Conservation (phyloP, 1,140 invertebrate species). For the Bombus vancouverensis region DNA sequence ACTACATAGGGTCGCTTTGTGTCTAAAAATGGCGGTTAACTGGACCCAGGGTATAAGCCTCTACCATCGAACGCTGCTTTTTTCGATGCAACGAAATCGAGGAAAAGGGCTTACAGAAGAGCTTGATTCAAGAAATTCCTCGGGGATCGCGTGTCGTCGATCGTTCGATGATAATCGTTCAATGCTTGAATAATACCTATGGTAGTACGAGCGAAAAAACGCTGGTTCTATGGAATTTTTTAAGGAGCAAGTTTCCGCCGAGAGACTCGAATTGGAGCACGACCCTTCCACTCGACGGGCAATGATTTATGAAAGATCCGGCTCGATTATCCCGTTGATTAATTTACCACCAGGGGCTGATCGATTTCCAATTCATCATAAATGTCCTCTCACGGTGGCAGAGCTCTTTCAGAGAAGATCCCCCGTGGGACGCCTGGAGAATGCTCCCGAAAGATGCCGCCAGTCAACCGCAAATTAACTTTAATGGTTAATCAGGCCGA, state of each 20-base stretch:
- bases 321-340: constrained; percentile 59
- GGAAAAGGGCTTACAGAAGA: neutral
- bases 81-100: constrained; percentile 54
- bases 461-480: constrained; percentile 56
- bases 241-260: constrained; percentile 7
- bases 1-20: constrained; percentile 39
- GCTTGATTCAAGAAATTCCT: constrained; percentile 59
- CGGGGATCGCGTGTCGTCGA: constrained; percentile 52
- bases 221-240: neutral
- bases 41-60: constrained; percentile 38
- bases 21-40: constrained; percentile 43
- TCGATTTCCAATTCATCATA: constrained; percentile 68
- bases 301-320: constrained; percentile 67
- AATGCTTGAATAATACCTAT: too few species aligned
- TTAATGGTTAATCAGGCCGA: constrained; percentile 68
- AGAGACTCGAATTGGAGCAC: constrained; percentile 39
- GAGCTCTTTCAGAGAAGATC: constrained; percentile 15
- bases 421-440: constrained; percentile 17
- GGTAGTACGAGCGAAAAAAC: neutral
- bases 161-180: neutral
- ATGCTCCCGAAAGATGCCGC: constrained; percentile 52
- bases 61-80: constrained; percentile 21
- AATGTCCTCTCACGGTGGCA: constrained; percentile 31
- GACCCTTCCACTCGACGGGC: constrained; percentile 5
- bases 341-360: constrained; percentile 56